Evolutionary conservation across 2,113 vertebrate genomes (phyloP).

Genomic region (Mugil cephalus): DNA sequence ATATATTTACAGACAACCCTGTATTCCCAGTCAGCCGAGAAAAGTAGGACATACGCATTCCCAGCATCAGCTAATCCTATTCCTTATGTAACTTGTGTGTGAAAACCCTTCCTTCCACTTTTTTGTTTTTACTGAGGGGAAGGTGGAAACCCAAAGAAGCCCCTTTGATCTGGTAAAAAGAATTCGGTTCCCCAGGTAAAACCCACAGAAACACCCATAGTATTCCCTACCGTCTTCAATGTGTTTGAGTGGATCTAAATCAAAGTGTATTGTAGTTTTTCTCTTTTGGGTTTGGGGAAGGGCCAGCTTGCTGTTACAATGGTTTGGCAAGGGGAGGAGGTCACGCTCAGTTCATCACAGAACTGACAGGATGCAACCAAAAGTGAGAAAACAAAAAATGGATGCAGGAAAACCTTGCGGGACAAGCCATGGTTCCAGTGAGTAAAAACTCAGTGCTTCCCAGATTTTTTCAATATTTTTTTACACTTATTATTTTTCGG

Average conservation of each 20-base stretch:
- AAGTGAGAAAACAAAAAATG: slow-evolving; percentile 75
- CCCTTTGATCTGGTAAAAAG: slow-evolving; percentile 80
- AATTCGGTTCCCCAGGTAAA: slow-evolving; percentile 82
- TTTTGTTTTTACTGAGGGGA: slow-evolving; percentile 92
- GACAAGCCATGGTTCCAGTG: no score
- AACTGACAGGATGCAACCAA: slow-evolving; percentile 86
- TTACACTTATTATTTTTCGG: slow-evolving; percentile 18
- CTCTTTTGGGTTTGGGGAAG: slow-evolving; percentile 71
- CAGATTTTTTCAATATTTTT: no score
- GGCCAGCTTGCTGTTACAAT: slow-evolving; percentile 29
- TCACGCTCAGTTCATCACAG: slow-evolving; percentile 87
- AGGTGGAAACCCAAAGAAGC: slow-evolving; percentile 86
- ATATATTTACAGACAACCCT: slow-evolving; percentile 80
- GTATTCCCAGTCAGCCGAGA: slow-evolving; percentile 75
- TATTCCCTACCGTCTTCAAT: not conserved
- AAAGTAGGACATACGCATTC: slow-evolving; percentile 77
- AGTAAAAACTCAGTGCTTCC: no score
- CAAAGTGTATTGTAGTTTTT: slow-evolving; percentile 81
- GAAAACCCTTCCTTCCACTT: slow-evolving; percentile 73
- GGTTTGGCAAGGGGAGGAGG: slow-evolving; percentile 80
- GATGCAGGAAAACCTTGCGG: no score
- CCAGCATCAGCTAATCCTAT: no score
- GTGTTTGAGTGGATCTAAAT: not conserved
- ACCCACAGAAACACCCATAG: slow-evolving; percentile 1
- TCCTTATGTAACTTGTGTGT: no score